phyloP scores from a whole-genome alignment of 2,888 invertebrate species.

The Strigamia crassipes region DNA sequence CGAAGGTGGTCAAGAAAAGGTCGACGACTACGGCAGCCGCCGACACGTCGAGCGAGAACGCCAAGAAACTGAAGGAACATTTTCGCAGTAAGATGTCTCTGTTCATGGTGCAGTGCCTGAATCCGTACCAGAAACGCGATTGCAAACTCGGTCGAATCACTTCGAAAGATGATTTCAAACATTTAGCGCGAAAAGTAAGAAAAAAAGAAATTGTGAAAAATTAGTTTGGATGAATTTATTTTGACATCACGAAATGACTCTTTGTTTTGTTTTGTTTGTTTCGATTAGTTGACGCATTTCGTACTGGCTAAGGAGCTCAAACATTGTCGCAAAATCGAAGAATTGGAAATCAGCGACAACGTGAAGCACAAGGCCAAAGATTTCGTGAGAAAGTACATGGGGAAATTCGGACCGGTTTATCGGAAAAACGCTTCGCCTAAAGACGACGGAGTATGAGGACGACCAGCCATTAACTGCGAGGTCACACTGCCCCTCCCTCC shows the following conservation, averaged over 20 bases:
- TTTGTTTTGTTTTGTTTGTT: slow-evolving; percentile 52
- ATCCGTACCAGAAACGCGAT: slow-evolving; percentile 82
- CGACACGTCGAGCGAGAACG: slow-evolving; percentile 62
- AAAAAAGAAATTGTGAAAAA: too few species aligned
- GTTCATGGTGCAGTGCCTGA: slow-evolving; percentile 82
- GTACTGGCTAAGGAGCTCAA: slow-evolving; percentile 94
- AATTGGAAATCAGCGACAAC: slow-evolving; percentile 83
- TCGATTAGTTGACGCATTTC: slow-evolving; percentile 90
- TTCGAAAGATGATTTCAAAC: slow-evolving; percentile 90
- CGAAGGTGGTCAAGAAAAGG: slow-evolving; percentile 53
- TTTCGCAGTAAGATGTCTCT: slow-evolving; percentile 74
- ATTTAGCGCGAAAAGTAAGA: slow-evolving; percentile 85
- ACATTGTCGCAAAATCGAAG: slow-evolving; percentile 83
- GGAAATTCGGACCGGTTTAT: slow-evolving; percentile 84
- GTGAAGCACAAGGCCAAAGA: slow-evolving; percentile 94
- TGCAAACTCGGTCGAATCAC: slow-evolving; percentile 84
- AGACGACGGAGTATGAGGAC: slow-evolving; percentile 32
- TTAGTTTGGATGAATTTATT: too few species aligned
- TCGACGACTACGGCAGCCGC: slow-evolving; percentile 61
- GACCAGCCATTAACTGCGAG: neutral
- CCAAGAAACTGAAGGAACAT: slow-evolving; percentile 79
- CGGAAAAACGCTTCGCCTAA: slow-evolving; percentile 50
- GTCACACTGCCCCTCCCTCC: slow-evolving; percentile 28
- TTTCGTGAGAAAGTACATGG: slow-evolving; percentile 95
- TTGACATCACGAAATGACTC: too few species aligned